Percentiles rank a stretch among this genome's conserved stretches.
Conservation (phyloP, 1,140 invertebrate genomes). For the Rhyacophila brunnea region DNA sequence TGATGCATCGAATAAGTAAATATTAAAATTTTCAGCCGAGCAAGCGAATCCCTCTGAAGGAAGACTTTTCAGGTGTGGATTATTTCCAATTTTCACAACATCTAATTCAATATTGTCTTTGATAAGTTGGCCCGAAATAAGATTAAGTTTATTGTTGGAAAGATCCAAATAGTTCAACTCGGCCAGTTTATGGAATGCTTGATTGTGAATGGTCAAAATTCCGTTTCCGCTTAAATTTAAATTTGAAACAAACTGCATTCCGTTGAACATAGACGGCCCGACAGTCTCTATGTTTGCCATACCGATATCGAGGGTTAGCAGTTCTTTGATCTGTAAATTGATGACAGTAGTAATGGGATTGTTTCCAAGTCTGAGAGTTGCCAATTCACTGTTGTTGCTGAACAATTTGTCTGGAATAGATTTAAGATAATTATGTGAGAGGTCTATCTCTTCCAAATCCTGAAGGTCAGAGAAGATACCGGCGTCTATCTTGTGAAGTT, state of each 20-base stretch:
- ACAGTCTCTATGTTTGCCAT: slow-evolving; percentile 63
- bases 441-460: slow-evolving; percentile 64
- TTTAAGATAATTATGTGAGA: slow-evolving; percentile 63
- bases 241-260: slow-evolving; percentile 60
- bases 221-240: slow-evolving; percentile 63
- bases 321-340: slow-evolving; percentile 51
- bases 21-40: slow-evolving; percentile 58
- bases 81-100: slow-evolving; percentile 65
- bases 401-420: slow-evolving; percentile 60
- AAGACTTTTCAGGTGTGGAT: slow-evolving; percentile 60
- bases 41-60: slow-evolving; percentile 59
- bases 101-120: slow-evolving; percentile 65
- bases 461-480: slow-evolving; percentile 58
- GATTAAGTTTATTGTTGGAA: slow-evolving; percentile 65
- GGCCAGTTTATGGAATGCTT: slow-evolving; percentile 62
- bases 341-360: slow-evolving; percentile 57
- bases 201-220: slow-evolving; percentile 63
- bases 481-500: slow-evolving; percentile 59
- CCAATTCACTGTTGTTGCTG: slow-evolving; percentile 57
- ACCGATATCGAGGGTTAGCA: slow-evolving; percentile 63
- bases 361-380: slow-evolving; percentile 60
- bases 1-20: slow-evolving; percentile 66
- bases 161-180: slow-evolving; percentile 65
- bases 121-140: slow-evolving; percentile 63
- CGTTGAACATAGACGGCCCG: slow-evolving; percentile 62